Evolutionary conservation across 2,797 vertebrate genomes (phyloP), one percentile per base, ranked within the genome.

Genomic region (Pogoniulus pusillus): DNA sequence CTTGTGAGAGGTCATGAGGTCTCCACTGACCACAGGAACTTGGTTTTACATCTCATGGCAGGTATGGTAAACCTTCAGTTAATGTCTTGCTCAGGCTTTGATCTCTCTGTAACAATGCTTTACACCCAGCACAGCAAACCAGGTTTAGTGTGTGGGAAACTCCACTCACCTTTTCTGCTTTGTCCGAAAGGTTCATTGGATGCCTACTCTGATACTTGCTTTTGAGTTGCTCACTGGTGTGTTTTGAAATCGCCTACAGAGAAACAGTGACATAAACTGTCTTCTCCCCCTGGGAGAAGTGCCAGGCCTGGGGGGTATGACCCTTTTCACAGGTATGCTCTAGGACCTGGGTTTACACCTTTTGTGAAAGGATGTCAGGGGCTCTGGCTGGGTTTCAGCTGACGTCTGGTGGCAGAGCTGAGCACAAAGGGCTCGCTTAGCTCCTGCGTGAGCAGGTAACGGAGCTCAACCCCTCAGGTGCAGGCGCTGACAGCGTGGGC

Each of bases 321-420:
- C 27, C 32, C 63, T 82, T 93, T 68, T 64, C 69, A 64, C 90
- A 91, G 91, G 87, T 94, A 80, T 69, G 82, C 29, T 74, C 75
- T 24, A 94, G 90, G 80, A 87, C 91, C 90, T 82, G 76, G 12
- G 89, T 86, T 85, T 69, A 5, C 65, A 65, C 59, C 63, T 81
- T 87, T 87, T 91, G 79, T 63, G 69, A 93, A 86, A 88, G 94
- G 91, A 85, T 92, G 84, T 85, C 43, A 60, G 74, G 81, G 91
- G 85, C 69, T 78, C 93, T 87, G 87, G 84, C 80, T 39, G 10
- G 26, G 65, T 91, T 73, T 92, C 72, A 77, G 77, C 66, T 94
- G 92, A 73, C 87, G 69, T 91, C 32, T 91, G 34, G 4, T 58
- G 47, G 15, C 78, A 68, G 85, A 71, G 69, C 74, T 7, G 22